Evolutionary conservation across 2,113 vertebrate genomes (phyloP).

Genomic region (Desmodus rotundus): DNA sequence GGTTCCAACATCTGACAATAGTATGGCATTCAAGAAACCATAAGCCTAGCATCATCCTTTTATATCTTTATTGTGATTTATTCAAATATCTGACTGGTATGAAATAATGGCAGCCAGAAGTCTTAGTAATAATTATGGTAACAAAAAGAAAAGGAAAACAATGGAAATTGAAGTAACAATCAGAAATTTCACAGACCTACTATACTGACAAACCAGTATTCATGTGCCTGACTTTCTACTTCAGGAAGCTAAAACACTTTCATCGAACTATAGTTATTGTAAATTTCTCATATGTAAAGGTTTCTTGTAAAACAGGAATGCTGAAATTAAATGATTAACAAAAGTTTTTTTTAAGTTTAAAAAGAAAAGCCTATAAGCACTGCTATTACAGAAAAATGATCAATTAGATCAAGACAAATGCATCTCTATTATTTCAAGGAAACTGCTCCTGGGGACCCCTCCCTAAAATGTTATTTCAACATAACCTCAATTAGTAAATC

Average conservation of each 20-base stretch:
- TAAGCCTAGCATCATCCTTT: neutral
- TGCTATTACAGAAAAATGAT: neutral
- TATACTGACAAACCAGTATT: neutral
- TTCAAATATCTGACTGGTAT: neutral
- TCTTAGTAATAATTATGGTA: neutral
- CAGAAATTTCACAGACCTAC: neutral
- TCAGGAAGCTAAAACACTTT: conserved; percentile 25
- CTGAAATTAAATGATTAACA: neutral
- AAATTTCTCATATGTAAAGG: neutral
- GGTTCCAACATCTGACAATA: conserved; percentile 38
- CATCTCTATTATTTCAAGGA: conserved; percentile 5
- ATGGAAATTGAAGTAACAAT: neutral
- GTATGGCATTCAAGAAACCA: conserved; percentile 68
- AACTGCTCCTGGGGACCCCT: conserved; percentile 2
- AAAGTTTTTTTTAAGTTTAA: neutral
- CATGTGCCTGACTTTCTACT: neutral
- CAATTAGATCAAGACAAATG: neutral
- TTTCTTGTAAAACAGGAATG: conserved; percentile 34
- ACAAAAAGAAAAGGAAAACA: neutral
- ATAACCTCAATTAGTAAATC: conserved; percentile 27
- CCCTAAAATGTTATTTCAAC: conserved; percentile 32
- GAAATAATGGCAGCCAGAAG: neutral
- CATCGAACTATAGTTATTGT: neutral
- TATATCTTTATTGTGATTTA: neutral
- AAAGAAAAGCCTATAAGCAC: neutral